Conservation (phyloP, 2,888 invertebrate genomes). For the Nephrotoma guestfalica region DNA sequence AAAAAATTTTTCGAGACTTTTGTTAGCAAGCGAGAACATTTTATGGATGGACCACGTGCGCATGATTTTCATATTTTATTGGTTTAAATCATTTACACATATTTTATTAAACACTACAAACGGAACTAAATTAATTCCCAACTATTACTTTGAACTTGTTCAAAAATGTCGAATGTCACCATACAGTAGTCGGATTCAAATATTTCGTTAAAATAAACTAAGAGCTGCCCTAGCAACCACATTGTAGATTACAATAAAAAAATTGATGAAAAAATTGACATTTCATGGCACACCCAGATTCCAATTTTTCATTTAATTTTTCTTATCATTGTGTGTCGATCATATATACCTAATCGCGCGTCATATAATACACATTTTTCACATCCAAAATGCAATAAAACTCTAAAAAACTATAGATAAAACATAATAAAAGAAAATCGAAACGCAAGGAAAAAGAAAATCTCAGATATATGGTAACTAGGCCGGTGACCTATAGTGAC, state of each 20-base stretch:
- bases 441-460: not conserved
- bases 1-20: no score
- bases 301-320: not conserved
- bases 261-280: not conserved
- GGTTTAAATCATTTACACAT: no score
- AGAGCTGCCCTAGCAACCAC: not conserved
- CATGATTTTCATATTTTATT: no score
- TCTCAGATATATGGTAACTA: conserved; percentile 13
- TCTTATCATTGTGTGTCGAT: not conserved
- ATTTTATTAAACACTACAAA: no score
- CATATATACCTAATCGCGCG: not conserved
- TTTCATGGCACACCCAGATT: not conserved
- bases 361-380: not conserved
- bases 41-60: no score
- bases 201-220: not conserved
- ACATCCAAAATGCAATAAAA: not conserved
- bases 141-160: not conserved
- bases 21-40: no score
- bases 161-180: not conserved
- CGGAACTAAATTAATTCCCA: no score
- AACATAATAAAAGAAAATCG: not conserved
- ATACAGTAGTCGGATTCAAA: not conserved
- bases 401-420: not conserved
- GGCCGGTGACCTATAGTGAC: conserved; percentile 33
- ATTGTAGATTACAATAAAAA: no score